Evolutionary conservation across 2,888 invertebrate genomes (phyloP), one percentile per base, ranked within the genome.

Genomic region (Atherix ibis): DNA sequence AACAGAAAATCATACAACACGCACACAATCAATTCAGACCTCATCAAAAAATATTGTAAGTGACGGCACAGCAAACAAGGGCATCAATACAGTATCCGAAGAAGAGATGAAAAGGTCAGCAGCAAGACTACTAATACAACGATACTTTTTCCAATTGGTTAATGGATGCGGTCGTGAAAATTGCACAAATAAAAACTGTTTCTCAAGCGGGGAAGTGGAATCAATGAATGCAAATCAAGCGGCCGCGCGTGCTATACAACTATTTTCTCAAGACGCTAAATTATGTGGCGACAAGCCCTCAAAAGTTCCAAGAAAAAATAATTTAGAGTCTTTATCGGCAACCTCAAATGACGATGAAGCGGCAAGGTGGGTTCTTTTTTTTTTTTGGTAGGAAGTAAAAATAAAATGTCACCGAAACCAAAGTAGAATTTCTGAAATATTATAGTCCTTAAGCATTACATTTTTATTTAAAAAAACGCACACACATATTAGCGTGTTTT

Each of bases 121-220:
- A 28, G 88, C 85, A 26, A 84, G 77, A 59, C 80, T 81, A 58
- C 66, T 88, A 43, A 91, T 92, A 44, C 87, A 89, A 62, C 72
- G 84, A 51, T 92, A 91, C 62, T 91, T 91, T 60, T 87, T 84
- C 63, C 89, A 92, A 64, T 65, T 92, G 43, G 76, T 82, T 27
- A 83, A 88, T 57, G 92, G 92, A 46, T 92, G 92, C 63, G 91
- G 92, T 16, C 84, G 87, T 61, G 68, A 74, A n/a, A 68, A 71
- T 48, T 92, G 92, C 62, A 71, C 73, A 50, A 92, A 92, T 64
- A 71, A 73, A 51, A 71, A 77, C 56, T 92, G 92, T 67, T 88
- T 87, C 44, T 91, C 92, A 13, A 87, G 85, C 62, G 83, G 83
- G 49, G 74, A 79, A 65, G 84, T 87, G 63, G 58, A 56, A 37